These are phyloP conservation scores for Andinoacara biseriatus DNA, from an alignment of 2,113 vertebrate genomes.

Conservation along the genomic window DNA sequence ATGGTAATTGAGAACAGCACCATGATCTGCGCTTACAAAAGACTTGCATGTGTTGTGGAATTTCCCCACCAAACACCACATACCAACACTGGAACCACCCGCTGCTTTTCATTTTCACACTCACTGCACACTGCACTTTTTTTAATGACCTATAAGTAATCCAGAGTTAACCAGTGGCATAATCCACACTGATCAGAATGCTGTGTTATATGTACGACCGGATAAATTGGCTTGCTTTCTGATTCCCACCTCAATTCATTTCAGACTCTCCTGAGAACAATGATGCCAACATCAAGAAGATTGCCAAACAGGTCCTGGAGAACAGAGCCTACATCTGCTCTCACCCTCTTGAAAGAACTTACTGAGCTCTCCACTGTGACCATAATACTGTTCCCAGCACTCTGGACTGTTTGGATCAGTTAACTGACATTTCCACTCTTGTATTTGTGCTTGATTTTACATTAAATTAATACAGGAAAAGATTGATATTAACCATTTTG, in stretches of 20 bases:
- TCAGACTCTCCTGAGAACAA: conserved; percentile 90
- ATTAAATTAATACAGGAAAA: conserved; percentile 8
- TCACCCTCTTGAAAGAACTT: conserved; percentile 90
- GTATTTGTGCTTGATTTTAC: background rate
- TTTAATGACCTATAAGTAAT: conserved; percentile 26
- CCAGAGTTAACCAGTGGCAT: background rate
- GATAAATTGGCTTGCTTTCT: conserved; percentile 16
- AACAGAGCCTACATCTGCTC: conserved; percentile 88
- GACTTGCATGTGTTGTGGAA: conserved; percentile 66
- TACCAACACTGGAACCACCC: conserved; percentile 46
- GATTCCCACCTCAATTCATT: conserved; percentile 37
- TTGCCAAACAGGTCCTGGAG: conserved; percentile 87
- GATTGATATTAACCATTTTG: background rate
- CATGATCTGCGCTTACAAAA: conserved; percentile 46
- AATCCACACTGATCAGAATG: conserved; percentile 11
- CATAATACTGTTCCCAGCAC: background rate
- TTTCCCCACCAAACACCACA: conserved; percentile 47
- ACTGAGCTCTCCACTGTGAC: conserved; percentile 66
- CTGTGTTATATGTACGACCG: conserved; percentile 4
- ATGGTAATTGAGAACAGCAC: conserved; percentile 70
- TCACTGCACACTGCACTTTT: background rate
- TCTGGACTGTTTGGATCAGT: background rate
- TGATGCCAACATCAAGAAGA: conserved; percentile 90
- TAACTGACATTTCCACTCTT: background rate
- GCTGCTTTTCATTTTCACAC: conserved; percentile 41